Evolutionary conservation across 2,888 invertebrate genomes (phyloP), one percentile per base, ranked within the genome.

Genomic region (Cerceris ruficornis): DNA sequence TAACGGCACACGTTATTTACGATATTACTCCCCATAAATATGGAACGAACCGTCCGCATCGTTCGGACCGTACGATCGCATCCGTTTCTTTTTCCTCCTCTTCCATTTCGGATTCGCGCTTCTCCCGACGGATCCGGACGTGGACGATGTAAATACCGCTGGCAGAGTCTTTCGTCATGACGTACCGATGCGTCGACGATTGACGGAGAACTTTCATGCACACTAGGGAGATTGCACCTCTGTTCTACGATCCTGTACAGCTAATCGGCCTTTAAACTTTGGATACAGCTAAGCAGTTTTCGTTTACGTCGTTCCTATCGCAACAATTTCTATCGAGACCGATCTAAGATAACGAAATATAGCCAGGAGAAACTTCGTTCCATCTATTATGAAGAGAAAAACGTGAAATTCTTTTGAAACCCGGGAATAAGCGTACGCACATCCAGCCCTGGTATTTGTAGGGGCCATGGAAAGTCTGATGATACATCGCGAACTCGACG

Each of bases 401-500:
- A 67, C 8, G 57, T 58, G 57, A 58, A 64, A 70, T 69, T 61
- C 55, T 72, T 55, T 9, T 42, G 75, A 41, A 17, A 58, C 61
- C 50, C 17, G 28, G 64, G 61, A 66, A 64, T 76, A 82, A 76
- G 75, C 69, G 69, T 14, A 14, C 58, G 43, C 66, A 54, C 54
- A 68, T 66, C 77, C 84, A 80, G 58, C 86, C 84, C 84, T 87
- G 86, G 72, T 69, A 81, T 84, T 85, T 77, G 80, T 70, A 65
- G 77, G 59, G 75, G 50, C 49, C 68, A 68, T 69, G 43, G 75
- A 65, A 83, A 74, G 80, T 78, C 78, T 70, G 86, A 85, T 83
- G 87, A 87, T 86, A 87, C 83, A 86, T 86, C 83, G 80, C 62
- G 86, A 50, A 77, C 74, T 79, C 73, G 17, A 67, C 71, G 62